Percentiles rank a stretch among this genome's conserved stretches.
Conservation (phyloP, 1,140 invertebrate species). For the Drosophila sucinea region DNA sequence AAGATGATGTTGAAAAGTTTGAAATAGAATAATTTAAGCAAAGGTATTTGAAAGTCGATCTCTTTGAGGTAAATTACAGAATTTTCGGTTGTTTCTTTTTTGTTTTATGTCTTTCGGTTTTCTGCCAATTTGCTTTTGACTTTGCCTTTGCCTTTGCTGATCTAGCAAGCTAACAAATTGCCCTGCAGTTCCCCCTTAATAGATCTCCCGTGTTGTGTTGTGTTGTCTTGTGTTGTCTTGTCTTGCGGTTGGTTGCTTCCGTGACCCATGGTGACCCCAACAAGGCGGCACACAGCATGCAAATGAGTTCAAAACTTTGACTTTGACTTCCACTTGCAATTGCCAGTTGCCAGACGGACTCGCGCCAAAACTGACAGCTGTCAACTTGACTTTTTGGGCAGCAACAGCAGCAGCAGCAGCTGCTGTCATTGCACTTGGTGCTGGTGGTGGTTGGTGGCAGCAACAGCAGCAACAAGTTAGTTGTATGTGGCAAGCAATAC, state of each 20-base stretch:
- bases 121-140: constrained; percentile 60
- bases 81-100: constrained; percentile 5
- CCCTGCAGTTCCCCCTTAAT: constrained; percentile 12
- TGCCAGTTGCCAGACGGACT: constrained; percentile 36
- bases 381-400: constrained; percentile 56
- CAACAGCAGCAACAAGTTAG: constrained; percentile 7
- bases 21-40: background rate
- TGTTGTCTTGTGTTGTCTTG: constrained; percentile 19
- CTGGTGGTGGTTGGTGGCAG: background rate
- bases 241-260: constrained; percentile 14
- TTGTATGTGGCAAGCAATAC: constrained; percentile 14
- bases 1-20: too few relatives aligned
- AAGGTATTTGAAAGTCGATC: background rate
- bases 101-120: constrained; percentile 16
- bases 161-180: constrained; percentile 54
- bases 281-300: constrained; percentile 52
- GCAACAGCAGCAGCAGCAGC: constrained; percentile 22
- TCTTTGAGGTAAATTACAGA: background rate
- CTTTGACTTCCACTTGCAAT: constrained; percentile 27
- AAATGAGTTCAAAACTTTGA: constrained; percentile 53
- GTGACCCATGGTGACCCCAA: constrained; percentile 47
- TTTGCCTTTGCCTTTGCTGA: constrained; percentile 27
- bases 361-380: constrained; percentile 62
- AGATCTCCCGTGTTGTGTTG: constrained; percentile 19
- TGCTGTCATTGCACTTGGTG: constrained; percentile 45